Evolutionary conservation across 2,113 vertebrate genomes (phyloP).

Genomic region (Redunca redunca): DNA sequence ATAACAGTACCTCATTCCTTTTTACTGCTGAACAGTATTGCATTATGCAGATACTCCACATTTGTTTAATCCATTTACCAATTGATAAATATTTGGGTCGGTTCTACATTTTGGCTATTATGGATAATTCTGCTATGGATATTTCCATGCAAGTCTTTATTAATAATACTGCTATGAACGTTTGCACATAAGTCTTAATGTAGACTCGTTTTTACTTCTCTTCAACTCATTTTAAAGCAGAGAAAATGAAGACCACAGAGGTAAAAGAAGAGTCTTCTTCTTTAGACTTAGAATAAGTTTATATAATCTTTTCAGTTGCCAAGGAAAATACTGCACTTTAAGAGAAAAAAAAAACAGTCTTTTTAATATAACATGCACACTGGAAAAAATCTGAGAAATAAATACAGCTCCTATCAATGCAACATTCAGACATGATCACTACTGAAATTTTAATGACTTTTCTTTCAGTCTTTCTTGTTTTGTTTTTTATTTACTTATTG

Average conservation of each 20-base stretch:
- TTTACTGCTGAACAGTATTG: neutral
- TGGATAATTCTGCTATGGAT: neutral
- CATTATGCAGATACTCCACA: neutral
- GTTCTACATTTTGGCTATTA: neutral
- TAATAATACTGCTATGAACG: neutral
- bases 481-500: neutral
- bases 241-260: neutral
- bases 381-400: neutral
- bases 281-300: neutral
- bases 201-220: neutral
- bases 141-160: neutral
- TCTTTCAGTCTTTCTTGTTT: neutral
- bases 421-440: neutral
- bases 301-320: neutral
- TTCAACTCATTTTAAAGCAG: constrained; percentile 17
- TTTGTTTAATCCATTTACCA: neutral
- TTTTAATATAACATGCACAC: neutral
- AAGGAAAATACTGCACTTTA: neutral
- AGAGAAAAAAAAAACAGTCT: neutral
- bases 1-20: neutral
- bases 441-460: neutral
- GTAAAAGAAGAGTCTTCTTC: neutral
- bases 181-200: neutral
- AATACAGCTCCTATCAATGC: neutral
- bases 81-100: neutral